phyloP scores from a whole-genome alignment of 2,888 invertebrate genomes.

The Philaethria dido region DNA sequence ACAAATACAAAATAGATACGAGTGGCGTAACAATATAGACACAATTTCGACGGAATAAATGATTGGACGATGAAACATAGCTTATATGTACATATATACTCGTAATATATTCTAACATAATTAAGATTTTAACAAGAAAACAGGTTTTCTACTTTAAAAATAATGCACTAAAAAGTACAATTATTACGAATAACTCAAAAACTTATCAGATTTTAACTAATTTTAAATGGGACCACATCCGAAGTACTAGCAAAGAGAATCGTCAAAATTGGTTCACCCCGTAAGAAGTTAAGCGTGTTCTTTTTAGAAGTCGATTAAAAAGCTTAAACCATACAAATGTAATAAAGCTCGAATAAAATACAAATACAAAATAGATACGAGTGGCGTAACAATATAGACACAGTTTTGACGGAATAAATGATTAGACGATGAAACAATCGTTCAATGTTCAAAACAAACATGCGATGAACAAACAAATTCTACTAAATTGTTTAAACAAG shows the following conservation, averaged over 20 bases:
- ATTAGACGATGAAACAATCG: conserved; percentile 34
- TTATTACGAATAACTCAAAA: no score
- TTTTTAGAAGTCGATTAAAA: no score
- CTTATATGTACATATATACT: no score
- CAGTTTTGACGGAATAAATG: conserved; percentile 22
- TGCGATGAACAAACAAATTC: conserved; percentile 43
- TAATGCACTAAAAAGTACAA: no score
- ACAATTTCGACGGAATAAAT: conserved; percentile 19
- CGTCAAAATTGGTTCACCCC: no score
- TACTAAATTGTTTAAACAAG: conserved; percentile 43
- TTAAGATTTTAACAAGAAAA: no score
- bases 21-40: not conserved
- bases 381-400: not conserved
- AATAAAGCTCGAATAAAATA: conserved; percentile 10
- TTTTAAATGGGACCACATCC: no score
- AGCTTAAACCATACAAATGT: not conserved
- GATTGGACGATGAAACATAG: conserved; percentile 33
- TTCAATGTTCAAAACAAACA: conserved; percentile 40
- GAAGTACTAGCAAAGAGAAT: no score
- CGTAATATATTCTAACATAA: no score
- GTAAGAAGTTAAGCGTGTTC: no score
- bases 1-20: not conserved
- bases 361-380: not conserved
- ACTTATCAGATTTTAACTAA: no score
- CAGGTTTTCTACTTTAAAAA: no score